Base-by-base conservation (phyloP, 2,113 vertebrate genomes). In the Rhinogobius similis region DNA sequence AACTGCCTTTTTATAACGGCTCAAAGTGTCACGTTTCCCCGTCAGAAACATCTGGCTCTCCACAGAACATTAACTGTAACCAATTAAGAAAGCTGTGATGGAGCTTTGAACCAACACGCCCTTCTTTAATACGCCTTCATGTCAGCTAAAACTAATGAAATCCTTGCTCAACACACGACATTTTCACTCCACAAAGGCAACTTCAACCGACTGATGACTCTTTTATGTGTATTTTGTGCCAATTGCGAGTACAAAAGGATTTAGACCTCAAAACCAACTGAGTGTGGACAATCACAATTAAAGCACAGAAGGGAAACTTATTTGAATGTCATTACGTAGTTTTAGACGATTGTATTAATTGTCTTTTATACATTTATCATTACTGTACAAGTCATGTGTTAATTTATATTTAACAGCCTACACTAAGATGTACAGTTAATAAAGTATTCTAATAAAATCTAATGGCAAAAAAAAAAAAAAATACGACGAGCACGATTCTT, bases 361-460 rank as follows among this genome's bases (percentile, higher is more conserved):
- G 87, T 91, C 79, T 93, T 93, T 92, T 93, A 84, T 92, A 93
- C 90, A 91, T 88, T 87, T 85, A 78, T 81, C 87, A 89, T 92
- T 55, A 83, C 67, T 72, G 84, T 92, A 74, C 23, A 86, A 78
- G 86, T 89, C 63, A 74, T 86, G 89, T 84, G 76, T 85, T 82
- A 84, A 79, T 91, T 84, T 90, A 85, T 85, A 90, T 92, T 84
- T 78, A 89, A 83, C 83, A 89, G 85, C 76, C 79, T 76, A 82
- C 74, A 78, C 66, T 74, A 75, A 68, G 72, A 87, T 89, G 79
- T 90, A 89, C 84, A 83, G 76, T 87, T 86, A 80, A 79, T 75
- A 78, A 76, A 83, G n/a, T 90, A 90, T 92, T 92, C 81, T 86
- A 93, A 93, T 94, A 93, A 93, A 94, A 93, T 76, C 81, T 72